phyloP scores from a whole-genome alignment of 2,797 vertebrate species.

The Coracias cyanogaster region DNA sequence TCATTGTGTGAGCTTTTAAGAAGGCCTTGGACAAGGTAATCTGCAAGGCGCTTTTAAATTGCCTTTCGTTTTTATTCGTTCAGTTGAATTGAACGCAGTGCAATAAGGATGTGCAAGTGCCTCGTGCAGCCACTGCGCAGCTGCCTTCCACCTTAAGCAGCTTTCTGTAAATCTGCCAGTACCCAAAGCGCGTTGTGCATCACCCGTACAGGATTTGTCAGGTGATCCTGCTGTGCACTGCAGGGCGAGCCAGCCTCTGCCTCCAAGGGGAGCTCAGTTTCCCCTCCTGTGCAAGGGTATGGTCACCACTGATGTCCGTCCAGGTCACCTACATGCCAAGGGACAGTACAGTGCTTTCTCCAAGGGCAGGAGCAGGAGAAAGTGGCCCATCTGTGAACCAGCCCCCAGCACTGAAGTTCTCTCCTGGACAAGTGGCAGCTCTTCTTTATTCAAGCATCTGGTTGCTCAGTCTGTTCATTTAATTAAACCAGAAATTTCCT shows the following conservation, averaged over 20 bases:
- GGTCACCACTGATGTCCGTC: not conserved
- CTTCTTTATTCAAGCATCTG: not conserved
- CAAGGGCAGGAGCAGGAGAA: not conserved
- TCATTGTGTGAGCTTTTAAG: slow-evolving; percentile 24
- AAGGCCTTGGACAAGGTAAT: slow-evolving; percentile 20
- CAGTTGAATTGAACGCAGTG: not conserved
- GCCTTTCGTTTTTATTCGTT: not conserved
- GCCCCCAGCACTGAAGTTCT: not conserved
- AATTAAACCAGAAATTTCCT: slow-evolving; percentile 23
- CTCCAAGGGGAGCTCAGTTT: not conserved
- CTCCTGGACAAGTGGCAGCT: not conserved
- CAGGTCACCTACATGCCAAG: not conserved
- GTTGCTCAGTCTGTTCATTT: not conserved
- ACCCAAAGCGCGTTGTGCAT: not conserved
- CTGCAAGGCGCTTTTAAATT: slow-evolving; percentile 47
- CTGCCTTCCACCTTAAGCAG: slow-evolving; percentile 31
- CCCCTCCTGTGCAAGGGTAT: not conserved
- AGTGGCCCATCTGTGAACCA: not conserved
- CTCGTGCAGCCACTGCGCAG: not conserved
- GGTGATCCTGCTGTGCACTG: not conserved
- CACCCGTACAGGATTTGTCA: not conserved
- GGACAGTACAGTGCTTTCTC: not conserved
- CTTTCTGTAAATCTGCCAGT: slow-evolving; percentile 19
- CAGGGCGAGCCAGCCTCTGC: fast-evolving
- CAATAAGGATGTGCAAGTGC: not conserved